phyloP scores from a whole-genome alignment of 2,888 invertebrate genomes.

The Phengaris alcon region DNA sequence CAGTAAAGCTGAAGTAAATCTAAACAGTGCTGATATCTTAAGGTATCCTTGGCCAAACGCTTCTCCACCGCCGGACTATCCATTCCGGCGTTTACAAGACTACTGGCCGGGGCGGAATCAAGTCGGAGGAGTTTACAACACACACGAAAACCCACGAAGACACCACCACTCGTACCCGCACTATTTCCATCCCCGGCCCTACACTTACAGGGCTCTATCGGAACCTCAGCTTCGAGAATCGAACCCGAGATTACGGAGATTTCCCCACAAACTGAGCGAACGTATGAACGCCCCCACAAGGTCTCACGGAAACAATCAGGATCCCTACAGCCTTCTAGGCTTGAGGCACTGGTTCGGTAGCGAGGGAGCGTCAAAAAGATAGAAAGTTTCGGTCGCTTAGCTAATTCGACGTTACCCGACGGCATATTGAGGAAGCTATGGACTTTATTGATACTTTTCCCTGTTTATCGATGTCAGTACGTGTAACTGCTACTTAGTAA shows the following conservation, averaged over 20 bases:
- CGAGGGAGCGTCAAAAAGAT: conserved; percentile 72
- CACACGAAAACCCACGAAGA: conserved; percentile 66
- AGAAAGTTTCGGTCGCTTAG: conserved; percentile 56
- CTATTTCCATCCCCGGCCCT: conserved; percentile 57
- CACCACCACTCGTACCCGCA: conserved; percentile 72
- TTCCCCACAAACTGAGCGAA: conserved; percentile 55
- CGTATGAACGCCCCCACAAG: conserved; percentile 54
- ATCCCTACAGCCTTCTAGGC: conserved; percentile 70
- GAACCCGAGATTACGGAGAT: conserved; percentile 56
- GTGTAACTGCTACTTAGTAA: not conserved
- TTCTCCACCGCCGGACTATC: conserved; percentile 65
- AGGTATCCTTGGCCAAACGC: conserved; percentile 68
- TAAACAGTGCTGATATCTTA: conserved; percentile 57
- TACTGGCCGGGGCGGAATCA: conserved; percentile 68
- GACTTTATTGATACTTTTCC: conserved; percentile 38
- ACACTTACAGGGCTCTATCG: conserved; percentile 46
- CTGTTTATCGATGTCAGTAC: conserved; percentile 30
- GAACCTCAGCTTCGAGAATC: conserved; percentile 50
- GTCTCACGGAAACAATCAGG: conserved; percentile 59
- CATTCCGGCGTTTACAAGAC: conserved; percentile 70
- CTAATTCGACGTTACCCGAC: conserved; percentile 77
- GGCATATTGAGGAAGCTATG: conserved; percentile 76
- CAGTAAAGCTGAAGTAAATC: conserved; percentile 41
- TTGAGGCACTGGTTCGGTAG: conserved; percentile 74
- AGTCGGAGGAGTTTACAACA: conserved; percentile 64